These are phyloP conservation scores for Orchesella cincta DNA, from an alignment of 1,140 invertebrate species.

Conservation along the genomic window DNA sequence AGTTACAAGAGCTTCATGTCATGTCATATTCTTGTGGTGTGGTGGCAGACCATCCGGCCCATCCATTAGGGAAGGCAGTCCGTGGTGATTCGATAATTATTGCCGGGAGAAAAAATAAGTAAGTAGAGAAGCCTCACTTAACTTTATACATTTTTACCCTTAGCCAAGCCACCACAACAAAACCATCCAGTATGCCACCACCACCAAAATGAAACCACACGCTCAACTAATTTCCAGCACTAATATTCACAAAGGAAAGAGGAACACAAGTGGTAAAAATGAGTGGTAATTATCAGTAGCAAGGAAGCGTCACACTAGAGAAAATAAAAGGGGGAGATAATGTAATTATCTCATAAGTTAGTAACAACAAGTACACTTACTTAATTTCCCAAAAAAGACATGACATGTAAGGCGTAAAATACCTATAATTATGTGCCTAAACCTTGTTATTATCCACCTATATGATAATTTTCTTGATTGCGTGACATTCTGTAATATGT, in stretches of 20 bases:
- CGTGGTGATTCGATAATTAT: conserved; percentile 30
- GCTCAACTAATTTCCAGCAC: neutral
- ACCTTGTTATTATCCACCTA: too few species aligned
- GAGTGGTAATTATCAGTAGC: neutral
- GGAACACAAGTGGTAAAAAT: neutral
- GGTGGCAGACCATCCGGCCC: conserved; percentile 18
- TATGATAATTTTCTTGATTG: too few species aligned
- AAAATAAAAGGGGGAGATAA: conserved; percentile 14
- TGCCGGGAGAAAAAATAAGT: conserved; percentile 16
- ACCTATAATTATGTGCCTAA: too few species aligned
- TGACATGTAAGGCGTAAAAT: too few species aligned
- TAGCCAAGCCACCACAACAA: neutral
- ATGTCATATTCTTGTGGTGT: conserved; percentile 17
- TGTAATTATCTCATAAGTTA: conserved; percentile 17
- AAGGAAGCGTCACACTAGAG: neutral
- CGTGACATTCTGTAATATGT: too few species aligned
- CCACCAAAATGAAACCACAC: neutral
- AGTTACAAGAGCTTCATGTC: neutral
- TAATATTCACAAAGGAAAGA: neutral
- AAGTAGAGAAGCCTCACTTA: conserved; percentile 7
- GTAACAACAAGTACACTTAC: too few species aligned
- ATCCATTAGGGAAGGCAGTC: conserved; percentile 22
- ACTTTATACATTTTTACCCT: neutral
- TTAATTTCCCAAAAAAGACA: too few species aligned
- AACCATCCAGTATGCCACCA: too few species aligned